These are phyloP conservation scores for Abscondita cerata DNA, from an alignment of 2,888 invertebrate genomes.

Conservation along the genomic window DNA sequence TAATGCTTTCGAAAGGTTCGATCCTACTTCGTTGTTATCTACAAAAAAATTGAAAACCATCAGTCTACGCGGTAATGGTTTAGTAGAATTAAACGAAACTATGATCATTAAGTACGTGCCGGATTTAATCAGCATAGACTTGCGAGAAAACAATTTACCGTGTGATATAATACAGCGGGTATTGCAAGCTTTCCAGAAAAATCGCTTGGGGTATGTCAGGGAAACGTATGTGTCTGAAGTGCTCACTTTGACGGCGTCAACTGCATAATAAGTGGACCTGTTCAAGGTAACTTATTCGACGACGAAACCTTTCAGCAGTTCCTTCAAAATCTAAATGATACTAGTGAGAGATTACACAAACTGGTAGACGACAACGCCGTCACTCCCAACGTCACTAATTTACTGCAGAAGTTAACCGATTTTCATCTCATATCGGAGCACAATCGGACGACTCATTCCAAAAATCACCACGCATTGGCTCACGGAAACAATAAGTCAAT, in stretches of 20 bases:
- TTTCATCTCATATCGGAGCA: neutral
- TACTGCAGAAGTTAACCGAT: neutral
- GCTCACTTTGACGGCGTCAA: constrained; percentile 4
- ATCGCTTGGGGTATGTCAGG: neutral
- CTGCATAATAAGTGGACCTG: neutral
- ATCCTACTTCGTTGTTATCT: neutral
- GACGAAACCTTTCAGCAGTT: neutral
- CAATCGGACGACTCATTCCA: neutral
- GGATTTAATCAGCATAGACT: neutral
- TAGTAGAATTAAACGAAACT: neutral
- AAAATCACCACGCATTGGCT: neutral
- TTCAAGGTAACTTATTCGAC: neutral
- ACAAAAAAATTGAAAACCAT: neutral
- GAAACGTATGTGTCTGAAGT: neutral
- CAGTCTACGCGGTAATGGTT: neutral
- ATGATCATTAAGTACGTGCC: neutral
- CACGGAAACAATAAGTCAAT: constrained; percentile 1
- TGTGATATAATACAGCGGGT: neutral
- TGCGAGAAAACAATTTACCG: constrained; percentile 2
- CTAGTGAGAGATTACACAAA: neutral
- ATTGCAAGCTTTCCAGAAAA: neutral
- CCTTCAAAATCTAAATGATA: neutral
- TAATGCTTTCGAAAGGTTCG: neutral
- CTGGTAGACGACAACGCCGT: neutral
- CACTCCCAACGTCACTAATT: neutral